Base-by-base conservation (phyloP, 2,113 vertebrate species). In the Carettochelys insculpta region DNA sequence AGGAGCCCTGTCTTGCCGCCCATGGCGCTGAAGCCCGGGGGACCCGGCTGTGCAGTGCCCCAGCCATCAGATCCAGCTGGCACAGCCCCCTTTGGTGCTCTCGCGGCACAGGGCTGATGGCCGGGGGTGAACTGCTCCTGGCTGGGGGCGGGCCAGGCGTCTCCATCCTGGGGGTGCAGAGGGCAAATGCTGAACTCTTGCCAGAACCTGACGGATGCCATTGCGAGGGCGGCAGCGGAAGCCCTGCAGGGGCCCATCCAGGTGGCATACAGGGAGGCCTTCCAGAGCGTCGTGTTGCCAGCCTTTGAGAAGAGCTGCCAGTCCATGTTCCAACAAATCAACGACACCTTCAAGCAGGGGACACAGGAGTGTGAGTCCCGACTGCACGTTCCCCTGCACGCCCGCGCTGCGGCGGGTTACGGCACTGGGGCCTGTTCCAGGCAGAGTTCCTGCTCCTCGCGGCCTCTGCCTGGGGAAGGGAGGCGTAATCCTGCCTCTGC, bases 281-380 rank as follows among this genome's bases (percentile, higher is more conserved):
- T 99, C 95, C 99, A 99, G 97, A 98, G 98, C 9, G 96, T 99
- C 1, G 98, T 99, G 82, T 97, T 99, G 92, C 99, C 99, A 0
- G 98, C 99, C 25, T 99, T 99, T 2, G 99, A 99, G 96, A 98
- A 99, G 97, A 98, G 98, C 96, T 99, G 99, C 94, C 99, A 99
- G 97, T 98, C 99, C 94, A 99, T 99, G 99, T 99, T 99, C 96
- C 99, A 99, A 96, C 99, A 99, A 88, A 99, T 99, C 97, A 99
- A 99, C 41, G 99, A 99, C 96, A 99, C 99, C 97, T 99, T 99
- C 97, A 99, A 99, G 89, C 98, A 99, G 96, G 99, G 99, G 87
- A 99, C 99, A 0, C 98, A 99, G 77, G 99, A 99, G 95, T 99
- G 99, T 99, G 97, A 98, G 98, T 97, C 53, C 14, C 6, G 48